Evolutionary conservation across 2,113 vertebrate species (phyloP), one percentile per base, ranked within the genome.

Genomic region (Thomomys bottae): DNA sequence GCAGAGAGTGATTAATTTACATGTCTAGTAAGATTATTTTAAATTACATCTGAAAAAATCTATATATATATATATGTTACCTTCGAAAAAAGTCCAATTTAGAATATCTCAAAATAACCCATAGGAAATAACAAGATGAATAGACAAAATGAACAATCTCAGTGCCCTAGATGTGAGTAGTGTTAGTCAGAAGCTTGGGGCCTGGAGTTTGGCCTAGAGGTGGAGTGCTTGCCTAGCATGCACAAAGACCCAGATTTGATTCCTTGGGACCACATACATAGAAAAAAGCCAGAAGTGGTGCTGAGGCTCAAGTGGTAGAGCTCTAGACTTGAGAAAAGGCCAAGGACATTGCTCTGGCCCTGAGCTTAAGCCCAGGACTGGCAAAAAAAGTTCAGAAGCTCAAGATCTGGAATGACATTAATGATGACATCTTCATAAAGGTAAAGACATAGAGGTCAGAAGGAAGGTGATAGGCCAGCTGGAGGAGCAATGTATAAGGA

Each of bases 11-110:
- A 87, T 89, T 90, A 81, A 90, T 78, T 36, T 93, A 32, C 80
- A 94, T 86, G 76, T 54, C 89, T 90, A 79, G 57, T 85, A 34
- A 95, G 83, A 75, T 89, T 75, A 87, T 59, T 90, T 90, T 75
- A 71, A 87, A 88, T 67, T 89, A 32, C 42, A 90, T 54, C 79
- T 86, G 32, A 40, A 24, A 78, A 84, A 83, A 87, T 49, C 30
- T 78, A 30, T 11, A 54, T 78, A 30, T 11, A 54, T 34, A 64
- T n/a, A 77, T 78, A 84, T 8, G 54, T 67, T 82, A 85, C 75
- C 57, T 49, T 92, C 71, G 83, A 91, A 88, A 73, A 94, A 87
- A 92, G 57, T 38, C 40, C 36, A 59, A 83, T 80, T 84, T 66
- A 91, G 38, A 86, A 45, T 34, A n/a, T 70, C 45, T 85, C 34